Evolutionary conservation across 2,113 vertebrate species (phyloP).

Genomic region (Cyanoliseus patagonus): DNA sequence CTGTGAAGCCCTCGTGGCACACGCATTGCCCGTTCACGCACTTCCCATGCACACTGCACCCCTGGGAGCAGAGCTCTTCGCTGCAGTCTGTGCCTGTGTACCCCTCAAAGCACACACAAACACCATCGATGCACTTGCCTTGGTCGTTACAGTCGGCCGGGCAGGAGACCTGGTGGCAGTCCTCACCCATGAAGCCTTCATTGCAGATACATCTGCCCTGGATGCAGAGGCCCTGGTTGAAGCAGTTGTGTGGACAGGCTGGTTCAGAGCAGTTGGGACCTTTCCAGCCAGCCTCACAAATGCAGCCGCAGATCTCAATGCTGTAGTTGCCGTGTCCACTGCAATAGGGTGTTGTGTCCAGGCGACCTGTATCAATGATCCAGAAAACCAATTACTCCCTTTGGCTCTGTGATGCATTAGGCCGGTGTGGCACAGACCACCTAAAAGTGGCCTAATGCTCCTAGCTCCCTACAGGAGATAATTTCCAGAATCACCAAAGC

Average conservation of each 20-base stretch:
- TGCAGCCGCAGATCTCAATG: constrained; percentile 74
- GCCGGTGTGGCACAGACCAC: rapidly evolving
- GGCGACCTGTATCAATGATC: constrained; percentile 73
- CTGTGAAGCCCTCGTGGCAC: constrained; percentile 86
- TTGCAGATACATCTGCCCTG: constrained; percentile 84
- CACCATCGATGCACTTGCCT: constrained; percentile 87
- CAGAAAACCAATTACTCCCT: not conserved
- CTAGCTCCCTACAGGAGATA: not conserved
- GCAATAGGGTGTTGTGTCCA: constrained; percentile 90
- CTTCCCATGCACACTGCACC: constrained; percentile 83
- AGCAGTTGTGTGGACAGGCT: constrained; percentile 62
- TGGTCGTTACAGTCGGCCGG: constrained; percentile 92
- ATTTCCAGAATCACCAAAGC: not conserved
- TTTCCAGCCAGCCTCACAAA: constrained; percentile 80
- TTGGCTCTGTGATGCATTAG: too few species aligned
- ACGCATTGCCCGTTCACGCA: constrained; percentile 86
- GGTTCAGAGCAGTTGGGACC: constrained; percentile 79
- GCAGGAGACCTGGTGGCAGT: constrained; percentile 88
- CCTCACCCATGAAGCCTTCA: constrained; percentile 82
- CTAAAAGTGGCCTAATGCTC: not conserved
- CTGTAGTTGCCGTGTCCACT: constrained; percentile 93
- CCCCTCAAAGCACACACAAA: constrained; percentile 91
- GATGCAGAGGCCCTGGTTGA: constrained; percentile 64
- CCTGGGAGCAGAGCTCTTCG: constrained; percentile 81
- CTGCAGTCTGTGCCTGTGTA: constrained; percentile 86